Evolutionary conservation across 2,113 vertebrate species (phyloP).

Genomic region (Campylorhamphus procurvoides): DNA sequence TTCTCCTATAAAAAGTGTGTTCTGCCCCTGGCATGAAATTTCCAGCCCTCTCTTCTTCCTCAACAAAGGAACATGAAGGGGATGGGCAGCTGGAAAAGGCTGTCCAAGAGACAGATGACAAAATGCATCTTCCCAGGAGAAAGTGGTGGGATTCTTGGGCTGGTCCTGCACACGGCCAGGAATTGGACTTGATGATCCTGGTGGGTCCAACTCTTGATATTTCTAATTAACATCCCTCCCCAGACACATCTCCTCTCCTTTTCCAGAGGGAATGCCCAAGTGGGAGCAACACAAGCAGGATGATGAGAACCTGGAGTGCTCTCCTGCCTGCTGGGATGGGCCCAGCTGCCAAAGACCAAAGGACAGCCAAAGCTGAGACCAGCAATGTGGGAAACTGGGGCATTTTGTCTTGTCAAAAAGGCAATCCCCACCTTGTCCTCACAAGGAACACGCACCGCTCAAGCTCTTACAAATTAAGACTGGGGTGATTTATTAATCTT

Average conservation of each 20-base stretch:
- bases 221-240: not conserved
- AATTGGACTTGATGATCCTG: not conserved
- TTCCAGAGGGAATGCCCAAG: not conserved
- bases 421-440: not conserved
- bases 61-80: not conserved
- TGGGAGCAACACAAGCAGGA: not conserved
- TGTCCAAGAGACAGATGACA: not conserved
- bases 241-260: not conserved
- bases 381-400: not conserved
- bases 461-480: conserved; percentile 90
- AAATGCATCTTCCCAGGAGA: not conserved
- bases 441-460: conserved; percentile 63
- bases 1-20: not conserved
- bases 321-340: too few species aligned
- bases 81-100: not conserved
- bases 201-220: not conserved
- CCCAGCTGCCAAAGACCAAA: not conserved
- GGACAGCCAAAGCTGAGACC: not conserved
- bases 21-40: not conserved
- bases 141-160: not conserved
- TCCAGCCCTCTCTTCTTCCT: not conserved
- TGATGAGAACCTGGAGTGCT: not conserved
- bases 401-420: not conserved
- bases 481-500: conserved; percentile 98
- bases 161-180: not conserved